Percentiles rank a stretch among this genome's conserved stretches.
Evolutionary conservation across 2,797 vertebrate genomes (phyloP).

Genomic region (Petrocephalus sullivani): DNA sequence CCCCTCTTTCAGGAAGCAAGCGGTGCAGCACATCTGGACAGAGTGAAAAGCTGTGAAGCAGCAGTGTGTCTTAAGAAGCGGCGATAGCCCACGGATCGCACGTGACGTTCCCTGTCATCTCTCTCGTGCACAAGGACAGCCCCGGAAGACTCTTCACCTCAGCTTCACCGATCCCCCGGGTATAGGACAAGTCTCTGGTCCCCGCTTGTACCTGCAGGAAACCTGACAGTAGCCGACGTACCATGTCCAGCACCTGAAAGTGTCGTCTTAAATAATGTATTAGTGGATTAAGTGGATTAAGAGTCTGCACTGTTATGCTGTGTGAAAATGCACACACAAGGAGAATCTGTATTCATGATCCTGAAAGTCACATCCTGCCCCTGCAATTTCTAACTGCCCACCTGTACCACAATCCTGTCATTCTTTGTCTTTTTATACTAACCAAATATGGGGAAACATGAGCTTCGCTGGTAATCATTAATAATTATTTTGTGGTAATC

Average conservation of each 20-base stretch:
- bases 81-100: conserved; percentile 55
- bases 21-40: conserved; percentile 67
- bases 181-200: conserved; percentile 28
- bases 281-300: background rate
- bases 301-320: background rate
- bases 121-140: conserved; percentile 45
- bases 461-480: background rate
- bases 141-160: conserved; percentile 62
- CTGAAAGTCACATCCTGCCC: background rate
- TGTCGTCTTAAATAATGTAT: background rate
- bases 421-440: background rate
- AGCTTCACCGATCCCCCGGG: conserved; percentile 54
- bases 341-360: background rate
- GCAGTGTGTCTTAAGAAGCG: conserved; percentile 55
- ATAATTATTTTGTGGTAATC: background rate
- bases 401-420: background rate
- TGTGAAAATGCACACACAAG: background rate
- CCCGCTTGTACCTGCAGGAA: conserved; percentile 53
- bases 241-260: conserved; percentile 28
- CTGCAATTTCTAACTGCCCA: no score
- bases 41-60: conserved; percentile 57
- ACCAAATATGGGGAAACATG: background rate
- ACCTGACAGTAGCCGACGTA: conserved; percentile 49
- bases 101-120: conserved; percentile 54
- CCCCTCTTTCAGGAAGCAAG: conserved; percentile 56